Base-by-base conservation (phyloP, 2,888 invertebrate species). In the Argyra leucocephala region DNA sequence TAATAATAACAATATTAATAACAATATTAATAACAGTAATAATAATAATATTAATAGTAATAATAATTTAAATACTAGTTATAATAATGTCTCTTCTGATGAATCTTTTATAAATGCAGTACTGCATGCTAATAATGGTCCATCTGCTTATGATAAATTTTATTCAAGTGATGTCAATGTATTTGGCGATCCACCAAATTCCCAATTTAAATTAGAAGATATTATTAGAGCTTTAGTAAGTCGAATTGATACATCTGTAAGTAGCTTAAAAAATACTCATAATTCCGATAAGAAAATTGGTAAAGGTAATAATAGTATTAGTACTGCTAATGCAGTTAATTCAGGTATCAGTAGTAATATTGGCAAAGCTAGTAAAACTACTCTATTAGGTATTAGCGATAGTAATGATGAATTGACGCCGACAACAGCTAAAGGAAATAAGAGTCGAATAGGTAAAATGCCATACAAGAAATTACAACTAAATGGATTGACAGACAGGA, bases 121-220 rank as follows among this genome's bases (percentile, higher is more conserved):
- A 21, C 84, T 91, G 67, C 89, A 91, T 74, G 93, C 93, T 18
- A 93, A 94, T 78, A 93, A 93, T 76, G 93, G 93, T 0, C 91
- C 93, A 59, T 91, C 91, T 58, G 89, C 95, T 70, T 95, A 95
- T 75, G 95, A 95, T 76, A 86, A 87, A 69, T 81, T 93, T 66
- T 94, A 93, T 78, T 93, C 93, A 65, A 71, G 71, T 64, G 67
- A 65, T 61, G 66, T 68, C 66, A 70, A 70, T 67, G 64, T 65
- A 63, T 67, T 68, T 66, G 69, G 68, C 64, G 69, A 70, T 57
- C 65, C 67, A 63, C 65, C 73, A 65, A 68, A 63, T 65, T 60
- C 60, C 24, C 61, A 37, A 62, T 36, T 15, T 75, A 76, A 71
- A 76, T 70, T 78, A 68, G 76, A 78, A 64, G 76, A 74, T 69